These are phyloP conservation scores for Acropternis orthonyx DNA, from an alignment of 2,797 vertebrate genomes.

Conservation along the genomic window DNA sequence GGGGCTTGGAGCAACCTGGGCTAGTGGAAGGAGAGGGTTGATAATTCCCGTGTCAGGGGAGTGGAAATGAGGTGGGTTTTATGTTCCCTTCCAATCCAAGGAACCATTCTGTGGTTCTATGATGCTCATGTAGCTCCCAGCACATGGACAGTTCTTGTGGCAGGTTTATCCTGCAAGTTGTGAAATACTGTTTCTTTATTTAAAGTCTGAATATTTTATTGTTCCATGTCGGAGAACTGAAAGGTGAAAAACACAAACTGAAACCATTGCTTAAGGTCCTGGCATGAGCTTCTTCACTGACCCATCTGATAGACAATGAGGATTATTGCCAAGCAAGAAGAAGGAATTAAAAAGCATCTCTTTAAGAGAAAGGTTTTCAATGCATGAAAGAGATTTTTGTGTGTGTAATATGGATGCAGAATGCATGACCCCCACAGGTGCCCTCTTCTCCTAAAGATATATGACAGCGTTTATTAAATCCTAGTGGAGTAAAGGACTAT, in stretches of 20 bases:
- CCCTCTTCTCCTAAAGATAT: background rate
- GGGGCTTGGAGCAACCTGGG: rapidly evolving
- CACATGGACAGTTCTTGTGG: rapidly evolving
- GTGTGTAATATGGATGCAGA: background rate
- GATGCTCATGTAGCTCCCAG: background rate
- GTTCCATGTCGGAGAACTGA: background rate
- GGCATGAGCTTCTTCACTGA: background rate
- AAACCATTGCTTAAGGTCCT: background rate
- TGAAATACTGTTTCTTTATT: background rate
- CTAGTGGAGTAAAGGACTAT: background rate
- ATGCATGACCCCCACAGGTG: background rate
- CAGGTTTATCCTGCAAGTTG: background rate
- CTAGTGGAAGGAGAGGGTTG: rapidly evolving
- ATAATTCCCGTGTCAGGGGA: background rate
- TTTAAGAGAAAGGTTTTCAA: background rate
- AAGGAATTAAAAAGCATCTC: background rate
- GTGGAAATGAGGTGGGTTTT: background rate
- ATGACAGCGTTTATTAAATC: background rate
- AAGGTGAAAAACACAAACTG: background rate
- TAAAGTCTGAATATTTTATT: background rate
- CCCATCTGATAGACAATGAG: background rate
- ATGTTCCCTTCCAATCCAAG: background rate
- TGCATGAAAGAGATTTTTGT: background rate
- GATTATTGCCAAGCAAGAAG: background rate
- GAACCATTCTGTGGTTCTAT: background rate